Conservation (phyloP, 2,113 vertebrate genomes). For the Ophthalmolycus amberensis region DNA sequence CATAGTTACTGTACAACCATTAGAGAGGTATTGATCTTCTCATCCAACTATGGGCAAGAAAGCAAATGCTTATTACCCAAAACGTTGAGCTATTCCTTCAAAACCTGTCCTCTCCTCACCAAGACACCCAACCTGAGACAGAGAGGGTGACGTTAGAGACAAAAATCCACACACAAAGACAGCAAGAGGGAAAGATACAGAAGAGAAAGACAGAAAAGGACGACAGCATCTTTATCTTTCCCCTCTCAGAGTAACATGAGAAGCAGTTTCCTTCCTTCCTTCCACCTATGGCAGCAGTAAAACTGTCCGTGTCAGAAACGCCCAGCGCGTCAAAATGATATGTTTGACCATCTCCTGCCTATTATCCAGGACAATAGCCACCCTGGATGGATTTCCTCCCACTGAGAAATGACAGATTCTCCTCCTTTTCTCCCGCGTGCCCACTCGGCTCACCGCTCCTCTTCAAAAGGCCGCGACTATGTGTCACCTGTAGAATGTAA, state of each 20-base stretch:
- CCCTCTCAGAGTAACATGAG: conserved; percentile 65
- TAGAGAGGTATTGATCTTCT: neutral
- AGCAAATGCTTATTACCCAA: neutral
- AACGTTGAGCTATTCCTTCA: neutral
- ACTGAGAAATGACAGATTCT: conserved; percentile 80
- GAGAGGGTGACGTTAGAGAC: neutral
- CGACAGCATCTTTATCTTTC: conserved; percentile 38
- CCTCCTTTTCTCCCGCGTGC: conserved; percentile 68
- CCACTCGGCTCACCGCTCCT: conserved; percentile 66
- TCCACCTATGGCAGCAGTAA: conserved; percentile 70
- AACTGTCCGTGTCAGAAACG: conserved; percentile 76
- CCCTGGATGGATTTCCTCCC: conserved; percentile 72
- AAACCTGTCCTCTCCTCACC: conserved; percentile 14
- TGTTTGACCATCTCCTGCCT: conserved; percentile 75
- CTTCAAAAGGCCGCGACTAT: conserved; percentile 73
- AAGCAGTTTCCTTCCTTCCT: conserved; percentile 62
- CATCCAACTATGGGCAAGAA: neutral
- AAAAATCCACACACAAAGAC: conserved; percentile 19
- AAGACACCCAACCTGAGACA: neutral
- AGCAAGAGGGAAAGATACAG: conserved; percentile 21
- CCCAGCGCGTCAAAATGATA: conserved; percentile 79
- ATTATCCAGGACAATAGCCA: conserved; percentile 75
- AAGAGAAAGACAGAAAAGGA: conserved; percentile 20
- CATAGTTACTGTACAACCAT: neutral
- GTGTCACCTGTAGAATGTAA: conserved; percentile 79